These are phyloP conservation scores for Nezara viridula DNA, from an alignment of 2,888 invertebrate genomes.

Conservation along the genomic window DNA sequence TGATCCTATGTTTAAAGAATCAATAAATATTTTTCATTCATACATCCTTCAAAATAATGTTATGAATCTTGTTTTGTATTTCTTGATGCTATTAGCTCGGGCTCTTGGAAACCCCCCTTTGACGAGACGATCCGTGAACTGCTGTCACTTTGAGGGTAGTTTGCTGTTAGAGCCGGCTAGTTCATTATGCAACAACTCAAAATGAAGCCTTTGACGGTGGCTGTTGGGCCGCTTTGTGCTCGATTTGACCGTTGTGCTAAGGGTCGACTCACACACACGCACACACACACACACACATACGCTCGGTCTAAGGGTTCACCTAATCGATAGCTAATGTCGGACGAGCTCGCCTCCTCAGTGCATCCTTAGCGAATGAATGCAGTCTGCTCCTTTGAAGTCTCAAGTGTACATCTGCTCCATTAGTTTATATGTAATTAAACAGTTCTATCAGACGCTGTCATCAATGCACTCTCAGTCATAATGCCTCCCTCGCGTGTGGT, in stretches of 20 bases:
- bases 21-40: neutral
- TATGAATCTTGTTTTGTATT: neutral
- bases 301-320: neutral
- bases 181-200: constrained; percentile 26
- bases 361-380: neutral
- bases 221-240: constrained; percentile 3
- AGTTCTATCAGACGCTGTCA: too few species aligned
- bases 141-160: neutral
- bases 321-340: neutral
- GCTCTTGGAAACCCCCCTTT: neutral
- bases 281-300: neutral
- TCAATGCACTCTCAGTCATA: too few species aligned
- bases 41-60: neutral
- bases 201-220: neutral
- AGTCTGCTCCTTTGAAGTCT: neutral
- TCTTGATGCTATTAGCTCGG: neutral
- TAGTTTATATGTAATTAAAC: neutral
- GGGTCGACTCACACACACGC: neutral
- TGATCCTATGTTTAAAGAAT: too few species aligned
- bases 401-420: neutral
- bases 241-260: neutral
- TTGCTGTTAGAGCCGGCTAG: neutral
- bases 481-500: too few species aligned
- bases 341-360: neutral
- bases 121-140: neutral